A percentile compares a stretch with the other conserved stretches of the same genome.
Evolutionary conservation across 2,797 vertebrate genomes (phyloP).

Genomic region (Erpetoichthys calabaricus): DNA sequence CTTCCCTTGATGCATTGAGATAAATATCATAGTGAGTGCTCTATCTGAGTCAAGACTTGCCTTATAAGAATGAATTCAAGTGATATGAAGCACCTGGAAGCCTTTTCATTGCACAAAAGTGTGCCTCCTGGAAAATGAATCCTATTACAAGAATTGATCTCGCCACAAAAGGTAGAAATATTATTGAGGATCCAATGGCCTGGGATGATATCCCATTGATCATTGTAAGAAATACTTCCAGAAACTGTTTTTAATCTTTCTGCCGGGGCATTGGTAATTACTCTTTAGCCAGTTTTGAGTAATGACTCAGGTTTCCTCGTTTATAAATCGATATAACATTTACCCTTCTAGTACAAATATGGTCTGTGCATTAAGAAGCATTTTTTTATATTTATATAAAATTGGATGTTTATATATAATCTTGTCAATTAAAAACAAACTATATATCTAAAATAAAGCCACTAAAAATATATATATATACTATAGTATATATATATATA

Average conservation of each 20-base stretch:
- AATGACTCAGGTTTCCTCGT: conserved; percentile 67
- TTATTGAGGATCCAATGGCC: conserved; percentile 71
- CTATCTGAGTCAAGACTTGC: conserved; percentile 28
- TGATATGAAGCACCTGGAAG: conserved; percentile 55
- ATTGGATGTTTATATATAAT: no score
- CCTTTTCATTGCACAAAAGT: conserved; percentile 56
- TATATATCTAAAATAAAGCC: no score
- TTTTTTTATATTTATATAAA: conserved; percentile 44
- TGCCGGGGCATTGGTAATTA: conserved; percentile 66
- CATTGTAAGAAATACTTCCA: conserved; percentile 75
- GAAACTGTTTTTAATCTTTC: conserved; percentile 77
- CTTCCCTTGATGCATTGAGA: conserved; percentile 35
- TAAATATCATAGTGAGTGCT: conserved; percentile 34
- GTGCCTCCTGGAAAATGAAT: conserved; percentile 62
- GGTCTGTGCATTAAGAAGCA: conserved; percentile 61
- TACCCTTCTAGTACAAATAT: conserved; percentile 62
- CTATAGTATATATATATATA: no score
- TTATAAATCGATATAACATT: conserved; percentile 72
- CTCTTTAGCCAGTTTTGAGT: conserved; percentile 67
- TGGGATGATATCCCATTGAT: conserved; percentile 68
- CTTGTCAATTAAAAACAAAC: no score
- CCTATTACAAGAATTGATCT: conserved; percentile 73
- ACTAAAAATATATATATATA: no score
- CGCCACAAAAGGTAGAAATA: conserved; percentile 67
- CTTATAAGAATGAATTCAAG: conserved; percentile 50